A percentile compares a stretch with the other conserved stretches of the same genome.
Conservation (phyloP, 2,888 invertebrate genomes). For the Oasisia sp. region DNA sequence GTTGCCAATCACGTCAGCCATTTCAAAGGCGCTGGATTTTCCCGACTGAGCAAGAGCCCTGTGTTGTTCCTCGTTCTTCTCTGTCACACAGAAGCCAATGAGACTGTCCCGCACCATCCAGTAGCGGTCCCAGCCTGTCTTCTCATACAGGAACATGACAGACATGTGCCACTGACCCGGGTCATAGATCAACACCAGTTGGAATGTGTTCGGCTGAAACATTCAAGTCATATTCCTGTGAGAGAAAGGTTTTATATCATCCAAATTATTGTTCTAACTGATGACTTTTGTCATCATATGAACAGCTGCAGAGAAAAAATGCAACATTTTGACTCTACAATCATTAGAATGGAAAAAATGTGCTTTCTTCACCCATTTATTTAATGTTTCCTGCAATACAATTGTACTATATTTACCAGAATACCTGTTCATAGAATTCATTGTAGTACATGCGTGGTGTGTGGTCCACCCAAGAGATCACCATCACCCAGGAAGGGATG, state of each 20-base stretch:
- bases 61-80: not conserved
- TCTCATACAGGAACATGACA: slow-evolving; percentile 21
- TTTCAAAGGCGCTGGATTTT: slow-evolving; percentile 19
- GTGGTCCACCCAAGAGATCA: slow-evolving; percentile 25
- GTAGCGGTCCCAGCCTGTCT: slow-evolving; percentile 25
- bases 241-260: not conserved
- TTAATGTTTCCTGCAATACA: too few relatives aligned
- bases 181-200: slow-evolving; percentile 23
- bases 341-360: too few relatives aligned
- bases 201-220: slow-evolving; percentile 28
- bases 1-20: not conserved
- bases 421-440: slow-evolving; percentile 7
- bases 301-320: too few relatives aligned
- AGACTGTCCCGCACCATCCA: not conserved
- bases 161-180: not conserved
- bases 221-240: not conserved
- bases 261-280: too few relatives aligned
- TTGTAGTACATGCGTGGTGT: not conserved
- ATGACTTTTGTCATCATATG: too few relatives aligned
- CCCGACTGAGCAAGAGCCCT: not conserved
- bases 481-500: slow-evolving; percentile 2
- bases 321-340: too few relatives aligned
- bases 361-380: not conserved
- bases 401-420: not conserved
- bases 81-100: slow-evolving; percentile 23